These are phyloP conservation scores for Microhierax caerulescens DNA, from an alignment of 2,797 vertebrate species.

Conservation along the genomic window DNA sequence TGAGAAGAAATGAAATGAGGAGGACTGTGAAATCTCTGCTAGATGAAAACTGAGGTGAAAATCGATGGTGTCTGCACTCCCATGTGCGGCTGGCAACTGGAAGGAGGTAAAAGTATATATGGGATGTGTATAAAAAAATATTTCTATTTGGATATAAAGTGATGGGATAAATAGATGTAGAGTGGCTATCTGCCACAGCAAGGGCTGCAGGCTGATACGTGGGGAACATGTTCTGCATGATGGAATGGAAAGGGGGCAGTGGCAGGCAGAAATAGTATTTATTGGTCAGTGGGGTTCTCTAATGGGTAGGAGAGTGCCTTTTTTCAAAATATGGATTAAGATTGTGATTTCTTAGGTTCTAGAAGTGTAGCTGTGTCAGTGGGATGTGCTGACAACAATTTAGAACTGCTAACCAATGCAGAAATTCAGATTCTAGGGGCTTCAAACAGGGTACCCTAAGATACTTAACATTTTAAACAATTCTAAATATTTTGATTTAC, in stretches of 20 bases:
- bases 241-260: background rate
- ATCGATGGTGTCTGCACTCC: rapidly evolving
- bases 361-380: background rate
- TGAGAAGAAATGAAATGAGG: background rate
- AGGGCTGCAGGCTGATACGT: background rate
- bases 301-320: background rate
- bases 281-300: background rate
- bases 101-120: background rate
- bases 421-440: background rate
- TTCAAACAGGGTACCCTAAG: background rate
- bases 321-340: background rate
- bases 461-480: background rate
- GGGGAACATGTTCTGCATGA: rapidly evolving
- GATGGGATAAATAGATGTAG: background rate
- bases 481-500: background rate
- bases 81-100: rapidly evolving
- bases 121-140: background rate
- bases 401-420: background rate
- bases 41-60: background rate
- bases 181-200: background rate
- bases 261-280: background rate
- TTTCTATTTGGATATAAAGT: background rate
- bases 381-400: background rate
- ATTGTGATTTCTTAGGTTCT: background rate
- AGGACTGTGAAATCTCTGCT: background rate